Conservation (phyloP, 64 coral and sea anemone species). For the Astreopora myriophthalma region DNA sequence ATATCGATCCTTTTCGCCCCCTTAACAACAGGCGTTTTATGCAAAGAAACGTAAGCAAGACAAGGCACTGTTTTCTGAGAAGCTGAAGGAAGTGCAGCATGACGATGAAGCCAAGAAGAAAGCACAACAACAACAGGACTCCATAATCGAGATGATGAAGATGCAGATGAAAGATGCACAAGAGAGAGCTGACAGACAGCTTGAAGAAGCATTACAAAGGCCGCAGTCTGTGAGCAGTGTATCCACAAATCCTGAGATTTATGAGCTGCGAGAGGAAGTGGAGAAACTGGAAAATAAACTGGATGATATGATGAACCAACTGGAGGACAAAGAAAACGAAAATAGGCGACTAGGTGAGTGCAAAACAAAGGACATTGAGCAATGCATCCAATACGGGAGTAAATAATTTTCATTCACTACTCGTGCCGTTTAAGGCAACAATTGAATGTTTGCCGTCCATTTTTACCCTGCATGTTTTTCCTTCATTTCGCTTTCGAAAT, state of each 20-base stretch:
- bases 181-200: slow-evolving; percentile 65
- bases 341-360: slow-evolving; percentile 84
- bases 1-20: no score
- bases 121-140: slow-evolving; percentile 86
- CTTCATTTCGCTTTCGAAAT: no score
- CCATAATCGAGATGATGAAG: slow-evolving; percentile 92
- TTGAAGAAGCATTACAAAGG: slow-evolving; percentile 86
- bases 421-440: no score
- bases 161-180: slow-evolving; percentile 96
- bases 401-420: no score
- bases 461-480: no score
- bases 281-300: slow-evolving; percentile 83
- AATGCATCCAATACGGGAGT: background rate
- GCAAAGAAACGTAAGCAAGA: slow-evolving; percentile 79
- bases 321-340: slow-evolving; percentile 90
- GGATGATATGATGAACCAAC: slow-evolving; percentile 76
- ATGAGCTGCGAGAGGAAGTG: slow-evolving; percentile 76
- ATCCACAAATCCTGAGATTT: slow-evolving; percentile 73
- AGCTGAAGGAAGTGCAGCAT: slow-evolving; percentile 80
- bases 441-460: no score
- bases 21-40: slow-evolving; percentile 72
- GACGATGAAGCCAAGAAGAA: slow-evolving; percentile 60
- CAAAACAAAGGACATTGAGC: background rate
- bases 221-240: slow-evolving; percentile 68
- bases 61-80: slow-evolving; percentile 58